Percentiles rank a stretch among this genome's conserved stretches.
Conservation (phyloP, 2,888 invertebrate species). For the Ferdinandea cuprea region DNA sequence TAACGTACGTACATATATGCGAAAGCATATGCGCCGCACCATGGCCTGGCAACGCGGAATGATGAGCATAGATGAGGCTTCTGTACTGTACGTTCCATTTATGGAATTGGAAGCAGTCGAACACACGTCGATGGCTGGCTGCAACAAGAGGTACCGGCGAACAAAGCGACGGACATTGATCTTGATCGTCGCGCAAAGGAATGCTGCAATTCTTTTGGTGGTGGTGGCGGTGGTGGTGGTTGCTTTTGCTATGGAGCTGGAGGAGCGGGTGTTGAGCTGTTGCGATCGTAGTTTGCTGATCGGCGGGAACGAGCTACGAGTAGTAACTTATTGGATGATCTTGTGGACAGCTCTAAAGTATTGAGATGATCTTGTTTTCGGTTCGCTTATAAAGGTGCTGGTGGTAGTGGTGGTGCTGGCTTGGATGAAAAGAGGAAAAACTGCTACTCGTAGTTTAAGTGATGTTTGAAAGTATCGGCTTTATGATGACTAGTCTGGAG, state of each 20-base stretch:
- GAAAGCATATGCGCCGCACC: slow-evolving; percentile 29
- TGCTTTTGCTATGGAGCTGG: no score
- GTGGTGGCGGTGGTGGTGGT: neutral
- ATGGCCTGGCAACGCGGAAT: slow-evolving; percentile 37
- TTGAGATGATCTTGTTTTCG: slow-evolving; percentile 58
- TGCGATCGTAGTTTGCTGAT: slow-evolving; percentile 42
- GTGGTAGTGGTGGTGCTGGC: neutral
- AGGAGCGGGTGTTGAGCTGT: slow-evolving; percentile 56
- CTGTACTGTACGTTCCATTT: slow-evolving; percentile 74
- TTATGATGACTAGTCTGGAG: no score
- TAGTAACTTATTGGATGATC: slow-evolving; percentile 72
- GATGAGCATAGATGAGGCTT: slow-evolving; percentile 70
- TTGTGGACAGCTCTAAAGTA: slow-evolving; percentile 67
- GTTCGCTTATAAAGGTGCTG: slow-evolving; percentile 8
- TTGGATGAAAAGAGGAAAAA: neutral
- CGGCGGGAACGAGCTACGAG: slow-evolving; percentile 31
- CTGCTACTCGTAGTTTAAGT: neutral
- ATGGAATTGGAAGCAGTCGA: slow-evolving; percentile 73
- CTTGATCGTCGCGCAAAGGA: slow-evolving; percentile 61
- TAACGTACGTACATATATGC: no score
- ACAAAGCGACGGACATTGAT: slow-evolving; percentile 74
- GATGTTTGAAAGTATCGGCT: neutral
- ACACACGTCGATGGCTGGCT: slow-evolving; percentile 68
- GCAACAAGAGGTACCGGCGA: slow-evolving; percentile 39
- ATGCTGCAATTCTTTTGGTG: slow-evolving; percentile 27